A percentile compares a stretch with the other conserved stretches of the same genome.
phyloP scores from a whole-genome alignment of 64 coral and sea anemone species.

The Pocillopora verrucosa region DNA sequence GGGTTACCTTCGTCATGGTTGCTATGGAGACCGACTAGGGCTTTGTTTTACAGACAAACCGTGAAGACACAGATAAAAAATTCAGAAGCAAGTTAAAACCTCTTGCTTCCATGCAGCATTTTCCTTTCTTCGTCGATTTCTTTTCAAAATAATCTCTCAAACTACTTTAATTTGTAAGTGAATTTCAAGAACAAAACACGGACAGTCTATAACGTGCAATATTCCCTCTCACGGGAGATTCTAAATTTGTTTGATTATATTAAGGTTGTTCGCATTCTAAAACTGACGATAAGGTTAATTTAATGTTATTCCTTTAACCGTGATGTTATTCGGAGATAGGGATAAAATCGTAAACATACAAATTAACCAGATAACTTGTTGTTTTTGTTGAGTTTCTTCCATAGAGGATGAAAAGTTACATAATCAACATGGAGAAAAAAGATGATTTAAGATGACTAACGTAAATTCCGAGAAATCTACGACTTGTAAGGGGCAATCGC shows the following conservation, averaged over 20 bases:
- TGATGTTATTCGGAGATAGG: background rate
- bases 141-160: background rate
- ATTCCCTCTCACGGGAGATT: background rate
- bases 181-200: background rate
- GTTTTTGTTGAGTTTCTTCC: too few relatives aligned
- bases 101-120: background rate
- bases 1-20: slow-evolving; percentile 12
- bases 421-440: too few relatives aligned
- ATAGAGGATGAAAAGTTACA: too few relatives aligned
- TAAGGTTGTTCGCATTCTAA: background rate
- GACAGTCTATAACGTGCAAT: background rate
- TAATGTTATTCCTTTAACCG: background rate
- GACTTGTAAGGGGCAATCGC: too few relatives aligned
- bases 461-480: too few relatives aligned
- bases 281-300: background rate
- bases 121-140: background rate
- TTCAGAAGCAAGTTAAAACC: background rate
- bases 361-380: too few relatives aligned
- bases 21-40: background rate
- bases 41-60: background rate
- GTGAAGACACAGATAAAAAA: background rate
- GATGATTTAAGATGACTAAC: too few relatives aligned
- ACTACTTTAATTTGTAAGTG: background rate
- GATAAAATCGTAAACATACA: too few relatives aligned
- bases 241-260: background rate